Percentiles rank a stretch among this genome's conserved stretches.
Conservation (phyloP, 2,888 invertebrate species). For the Stegophylla sp. region DNA sequence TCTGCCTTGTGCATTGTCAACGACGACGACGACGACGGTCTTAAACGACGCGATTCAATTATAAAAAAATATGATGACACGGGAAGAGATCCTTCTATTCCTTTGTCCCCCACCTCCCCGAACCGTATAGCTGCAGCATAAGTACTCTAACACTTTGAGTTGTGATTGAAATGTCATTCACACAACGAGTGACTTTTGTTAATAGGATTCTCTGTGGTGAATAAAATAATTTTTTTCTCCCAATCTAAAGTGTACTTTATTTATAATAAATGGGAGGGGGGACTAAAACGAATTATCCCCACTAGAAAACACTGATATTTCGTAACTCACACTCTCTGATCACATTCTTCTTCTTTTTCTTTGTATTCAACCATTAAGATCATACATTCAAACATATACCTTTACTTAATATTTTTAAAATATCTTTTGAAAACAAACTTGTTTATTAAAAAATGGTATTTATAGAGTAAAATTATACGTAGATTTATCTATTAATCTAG, state of each 20-base stretch:
- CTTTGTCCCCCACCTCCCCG: too few relatives aligned
- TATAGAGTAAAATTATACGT: too few relatives aligned
- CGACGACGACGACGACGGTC: background rate
- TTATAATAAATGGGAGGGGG: background rate
- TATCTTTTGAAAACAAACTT: too few relatives aligned
- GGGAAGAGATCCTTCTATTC: background rate
- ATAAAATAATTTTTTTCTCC: background rate
- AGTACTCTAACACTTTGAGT: background rate
- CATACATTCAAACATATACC: too few relatives aligned
- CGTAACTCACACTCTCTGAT: too few relatives aligned
- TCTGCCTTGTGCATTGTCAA: too few relatives aligned
- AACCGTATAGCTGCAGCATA: too few relatives aligned
- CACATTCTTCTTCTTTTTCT: too few relatives aligned
- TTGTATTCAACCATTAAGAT: too few relatives aligned
- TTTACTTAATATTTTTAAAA: too few relatives aligned
- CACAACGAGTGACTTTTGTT: constrained; percentile 11
- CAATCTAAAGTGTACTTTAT: background rate
- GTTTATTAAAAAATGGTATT: too few relatives aligned
- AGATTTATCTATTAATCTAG: too few relatives aligned
- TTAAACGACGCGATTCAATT: background rate
- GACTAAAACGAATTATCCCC: background rate
- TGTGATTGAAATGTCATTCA: constrained; percentile 18
- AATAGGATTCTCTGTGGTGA: background rate
- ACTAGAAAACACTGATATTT: background rate
- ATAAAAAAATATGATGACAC: background rate